phyloP scores from a whole-genome alignment of 2,113 vertebrate genomes.

The Regulus satrapa region DNA sequence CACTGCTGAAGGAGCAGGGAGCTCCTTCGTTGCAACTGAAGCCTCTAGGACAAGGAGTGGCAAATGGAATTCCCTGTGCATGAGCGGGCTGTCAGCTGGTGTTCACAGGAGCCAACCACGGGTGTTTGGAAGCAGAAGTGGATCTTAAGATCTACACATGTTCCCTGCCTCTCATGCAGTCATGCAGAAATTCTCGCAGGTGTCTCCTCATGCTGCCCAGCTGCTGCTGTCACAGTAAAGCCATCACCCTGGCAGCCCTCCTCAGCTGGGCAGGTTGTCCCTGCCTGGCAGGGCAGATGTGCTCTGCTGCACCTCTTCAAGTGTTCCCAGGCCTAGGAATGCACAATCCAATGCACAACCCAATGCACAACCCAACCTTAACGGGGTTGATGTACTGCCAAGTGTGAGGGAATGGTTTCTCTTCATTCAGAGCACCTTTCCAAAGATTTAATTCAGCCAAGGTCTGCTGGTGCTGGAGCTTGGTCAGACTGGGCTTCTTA shows the following conservation, averaged over 20 bases:
- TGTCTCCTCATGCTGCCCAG: background rate
- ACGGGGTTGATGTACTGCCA: background rate
- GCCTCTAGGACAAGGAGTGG: conserved; percentile 5
- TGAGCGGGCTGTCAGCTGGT: background rate
- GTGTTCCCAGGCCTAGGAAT: background rate
- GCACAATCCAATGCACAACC: too few relatives aligned
- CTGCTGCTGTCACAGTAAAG: background rate
- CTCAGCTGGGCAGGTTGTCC: background rate
- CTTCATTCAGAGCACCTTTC: background rate
- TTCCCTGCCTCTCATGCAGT: background rate
- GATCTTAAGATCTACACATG: background rate
- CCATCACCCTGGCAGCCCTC: background rate
- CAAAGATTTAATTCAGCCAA: background rate
- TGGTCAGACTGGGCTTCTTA: background rate
- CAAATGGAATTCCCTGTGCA: background rate
- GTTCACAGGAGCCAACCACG: background rate
- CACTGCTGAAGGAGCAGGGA: background rate
- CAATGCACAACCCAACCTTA: too few relatives aligned
- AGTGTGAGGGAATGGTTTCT: background rate
- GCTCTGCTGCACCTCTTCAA: background rate
- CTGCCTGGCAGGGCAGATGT: background rate
- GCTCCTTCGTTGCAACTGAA: background rate
- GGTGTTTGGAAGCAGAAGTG: background rate
- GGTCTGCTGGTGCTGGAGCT: background rate
- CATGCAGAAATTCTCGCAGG: background rate